Base-by-base conservation (phyloP, 2,797 vertebrate genomes). In the Cephalopachus bancanus region DNA sequence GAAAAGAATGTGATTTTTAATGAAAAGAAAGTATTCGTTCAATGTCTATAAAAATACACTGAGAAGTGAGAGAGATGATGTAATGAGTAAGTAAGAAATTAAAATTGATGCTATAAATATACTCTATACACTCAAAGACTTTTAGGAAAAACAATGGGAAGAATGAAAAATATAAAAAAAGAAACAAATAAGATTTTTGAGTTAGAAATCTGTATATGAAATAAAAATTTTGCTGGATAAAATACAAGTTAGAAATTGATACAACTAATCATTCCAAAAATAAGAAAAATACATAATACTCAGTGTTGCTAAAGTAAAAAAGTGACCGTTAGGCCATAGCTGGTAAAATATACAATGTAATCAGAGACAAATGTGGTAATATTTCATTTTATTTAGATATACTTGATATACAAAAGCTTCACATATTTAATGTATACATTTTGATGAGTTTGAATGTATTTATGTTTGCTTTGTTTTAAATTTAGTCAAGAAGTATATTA, bases 201-300 rank as follows among this genome's bases (percentile, higher is more conserved):
- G 28, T 37, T 76, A 84, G 76, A 76, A 57, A 33, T 24, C 3
- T 59, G 17, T 20, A 14, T 59, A 28, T 89, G n/a, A 89, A 76
- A 80, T 84, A n/a, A 96, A 96, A 89, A 74, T 71, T 33, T 60
- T 55, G 80, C 3, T 53, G 16, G 69, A 22, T 49, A 19, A 88
- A 81, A 91, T 72, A 17, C n/a, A 51, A 60, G 28, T 62, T 76
- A 85, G 69, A 26, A 94, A 84, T 33, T 92, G 57, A 83, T 88
- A 49, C 4, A 44, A 76, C 55, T 64, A 91, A 81, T 81, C 20
- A 24, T 53, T 69, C 20, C 15, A 16, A 87, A 89, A 89, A 64
- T 55, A 60, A 76, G 11, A 59, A n/a, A 69, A 8, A 91, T 57
- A 53, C 1, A 83, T 1, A 24, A 53, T 20, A 53, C 49, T 97